phyloP scores from a whole-genome alignment of 1,140 invertebrate genomes.

The Brachionus rubens region DNA sequence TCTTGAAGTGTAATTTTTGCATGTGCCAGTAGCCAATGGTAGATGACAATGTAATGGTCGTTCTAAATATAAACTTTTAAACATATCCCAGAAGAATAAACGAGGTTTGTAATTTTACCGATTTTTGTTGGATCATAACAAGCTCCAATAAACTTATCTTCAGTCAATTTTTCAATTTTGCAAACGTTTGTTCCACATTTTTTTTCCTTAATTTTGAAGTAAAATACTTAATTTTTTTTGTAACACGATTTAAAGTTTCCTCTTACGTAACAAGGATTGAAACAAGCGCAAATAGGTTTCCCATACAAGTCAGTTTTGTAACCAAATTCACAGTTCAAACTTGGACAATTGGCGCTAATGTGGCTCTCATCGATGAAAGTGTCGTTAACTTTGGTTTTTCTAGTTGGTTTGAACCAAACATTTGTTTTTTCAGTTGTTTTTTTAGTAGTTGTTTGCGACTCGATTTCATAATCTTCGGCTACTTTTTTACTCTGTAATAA shows the following conservation, averaged over 20 bases:
- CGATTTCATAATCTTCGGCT: slow-evolving; percentile 6
- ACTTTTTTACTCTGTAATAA: background rate
- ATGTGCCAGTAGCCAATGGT: slow-evolving; percentile 22
- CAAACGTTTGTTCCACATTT: slow-evolving; percentile 32
- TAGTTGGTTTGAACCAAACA: slow-evolving; percentile 17
- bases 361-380: slow-evolving; percentile 1
- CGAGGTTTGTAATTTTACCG: too few relatives aligned
- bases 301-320: slow-evolving; percentile 39
- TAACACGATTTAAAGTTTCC: background rate
- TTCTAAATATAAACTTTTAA: background rate
- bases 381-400: background rate
- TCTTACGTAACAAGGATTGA: slow-evolving; percentile 35
- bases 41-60: slow-evolving; percentile 34
- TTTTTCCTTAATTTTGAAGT: slow-evolving; percentile 16
- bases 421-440: background rate
- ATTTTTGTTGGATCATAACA: slow-evolving; percentile 44
- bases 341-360: slow-evolving; percentile 24
- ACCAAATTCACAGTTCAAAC: slow-evolving; percentile 38
- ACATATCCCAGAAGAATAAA: too few relatives aligned
- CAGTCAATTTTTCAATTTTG: slow-evolving; percentile 31
- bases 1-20: slow-evolving; percentile 42
- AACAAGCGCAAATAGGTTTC: slow-evolving; percentile 30
- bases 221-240: background rate
- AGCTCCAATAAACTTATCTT: slow-evolving; percentile 15
- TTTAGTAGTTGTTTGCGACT: background rate